Evolutionary conservation across 1,140 invertebrate genomes (phyloP), one percentile per base, ranked within the genome.

Genomic region (Drosophila sechellia): DNA sequence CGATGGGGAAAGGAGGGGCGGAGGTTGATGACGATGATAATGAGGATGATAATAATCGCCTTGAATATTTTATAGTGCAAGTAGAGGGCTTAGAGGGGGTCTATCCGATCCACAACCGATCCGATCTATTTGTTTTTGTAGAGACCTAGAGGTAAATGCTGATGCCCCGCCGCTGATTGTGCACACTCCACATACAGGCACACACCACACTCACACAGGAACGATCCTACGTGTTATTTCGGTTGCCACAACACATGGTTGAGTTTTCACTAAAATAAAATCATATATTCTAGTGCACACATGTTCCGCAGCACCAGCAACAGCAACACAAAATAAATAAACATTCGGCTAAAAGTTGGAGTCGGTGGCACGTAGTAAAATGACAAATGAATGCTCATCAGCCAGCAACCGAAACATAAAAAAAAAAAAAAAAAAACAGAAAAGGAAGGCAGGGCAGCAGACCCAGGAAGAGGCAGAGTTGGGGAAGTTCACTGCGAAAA

Each of bases 281-380:
- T 69, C 69, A 81, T 87, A 87, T 75, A 54, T 87, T 79, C 61
- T 89, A 79, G 60, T 64, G 71, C 84, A 86, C 83, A 86, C 83
- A 87, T 86, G 83, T 89, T 87, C 74, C 64, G 54, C 58, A 59
- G 75, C 55, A 68, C 55, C 49, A 59, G 46, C 31, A 63, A 11
- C 31, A 49, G 59, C 54, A 79, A 79, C 53, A 80, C 53, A 60
- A 68, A 77, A 86, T 77, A 87, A 87, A 87, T 89, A 87, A 87
- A 87, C 83, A 87, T 89, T 77, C 71, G 81, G 81, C 56, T 63
- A 70, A 71, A 70, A 71, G 65, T 71, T 71, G 64, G 72, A 83
- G 83, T 89, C 84, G 83, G 83, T 89, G 83, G 83, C 84, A 87
- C 83, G 83, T 87, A 87, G 83, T 87, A 89, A 87, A 89, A 87